Base-by-base conservation (phyloP, 2,797 vertebrate species). In the Scolopax bukidnonensis region DNA sequence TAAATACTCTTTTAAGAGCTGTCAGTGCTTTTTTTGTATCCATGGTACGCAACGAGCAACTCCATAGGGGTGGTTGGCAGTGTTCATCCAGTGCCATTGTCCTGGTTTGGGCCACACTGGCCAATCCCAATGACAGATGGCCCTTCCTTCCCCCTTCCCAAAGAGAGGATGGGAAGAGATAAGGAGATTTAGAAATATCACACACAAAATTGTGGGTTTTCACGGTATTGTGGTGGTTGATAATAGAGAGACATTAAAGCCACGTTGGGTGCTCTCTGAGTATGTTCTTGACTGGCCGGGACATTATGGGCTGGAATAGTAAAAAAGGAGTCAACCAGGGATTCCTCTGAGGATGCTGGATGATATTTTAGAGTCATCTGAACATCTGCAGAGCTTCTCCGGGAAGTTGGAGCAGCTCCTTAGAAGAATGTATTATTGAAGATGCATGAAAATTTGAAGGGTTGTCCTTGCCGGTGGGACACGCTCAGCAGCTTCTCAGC, bases 21-120 rank as follows among this genome's bases (percentile, higher is more conserved):
- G 43, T 19, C 68, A 32, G 71, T 11, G 63, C 33, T 65, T 68
- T 11, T 24, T 45, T 1, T 48, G 41, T n/a, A 4, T 15, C 74
- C 18, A 0, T 16, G 1, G 24, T 10, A 6, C 0, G 1, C 53
- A 5, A 12, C 1, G 54, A 51, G 54, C 25, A 2, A 0, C 18
- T 25, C 2, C 27, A 1, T 11, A 1, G 2, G 20, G 32, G 25
- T 23, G 48, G 45, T 33, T 4, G 61, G 84, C 40, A 11, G 77
- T 18, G 2, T 51, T 61, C 19, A 2, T 12, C 61, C 74, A 0
- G 61, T 0, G 2, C 12, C 12, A 4, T 53, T 18, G 28, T 53
- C 27, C 9, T 53, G 51, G 51, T 53, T 53, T 30, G 51, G 51
- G 51, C 51, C 27, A 53, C 16, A 17, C 9, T 53, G 51, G 51